These are phyloP conservation scores for Nasonia vitripennis DNA, from an alignment of 1,140 invertebrate species.

Conservation along the genomic window DNA sequence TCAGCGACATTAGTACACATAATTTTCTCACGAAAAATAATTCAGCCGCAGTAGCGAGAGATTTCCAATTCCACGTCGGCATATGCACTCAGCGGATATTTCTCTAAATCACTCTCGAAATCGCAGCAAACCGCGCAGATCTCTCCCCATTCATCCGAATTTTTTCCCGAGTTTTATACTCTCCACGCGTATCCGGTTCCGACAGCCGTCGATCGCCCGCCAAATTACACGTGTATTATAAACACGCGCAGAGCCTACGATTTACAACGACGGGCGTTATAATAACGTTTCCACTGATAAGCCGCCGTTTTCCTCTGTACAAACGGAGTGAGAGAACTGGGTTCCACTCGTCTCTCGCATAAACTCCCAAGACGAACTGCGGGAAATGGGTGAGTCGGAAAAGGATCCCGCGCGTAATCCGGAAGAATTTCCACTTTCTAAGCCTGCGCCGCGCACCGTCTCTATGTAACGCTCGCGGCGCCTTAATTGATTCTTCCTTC, in stretches of 20 bases:
- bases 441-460: neutral
- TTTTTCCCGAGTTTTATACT: too few relatives aligned
- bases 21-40: constrained; percentile 30
- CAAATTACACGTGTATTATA: too few relatives aligned
- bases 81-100: neutral
- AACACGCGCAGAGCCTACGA: too few relatives aligned
- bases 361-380: neutral
- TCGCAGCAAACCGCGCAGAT: too few relatives aligned
- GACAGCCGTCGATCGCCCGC: too few relatives aligned
- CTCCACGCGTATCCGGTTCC: too few relatives aligned
- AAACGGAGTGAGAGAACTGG: neutral
- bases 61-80: neutral
- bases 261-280: neutral
- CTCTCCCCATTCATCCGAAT: too few relatives aligned
- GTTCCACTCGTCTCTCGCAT: neutral
- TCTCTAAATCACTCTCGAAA: neutral
- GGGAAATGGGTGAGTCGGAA: constrained; percentile 24
- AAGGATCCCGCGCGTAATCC: constrained; percentile 34
- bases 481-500: constrained; percentile 41
- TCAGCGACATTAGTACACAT: constrained; percentile 36
- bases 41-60: neutral
- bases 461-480: neutral
- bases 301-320: neutral
- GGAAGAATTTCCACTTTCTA: constrained; percentile 50
- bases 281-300: constrained; percentile 27